Evolutionary conservation across 35 echinoderm and acorn worm genomes (phyloP), one percentile per base, ranked within the genome.

Genomic region (Apostichopus parvimensis): DNA sequence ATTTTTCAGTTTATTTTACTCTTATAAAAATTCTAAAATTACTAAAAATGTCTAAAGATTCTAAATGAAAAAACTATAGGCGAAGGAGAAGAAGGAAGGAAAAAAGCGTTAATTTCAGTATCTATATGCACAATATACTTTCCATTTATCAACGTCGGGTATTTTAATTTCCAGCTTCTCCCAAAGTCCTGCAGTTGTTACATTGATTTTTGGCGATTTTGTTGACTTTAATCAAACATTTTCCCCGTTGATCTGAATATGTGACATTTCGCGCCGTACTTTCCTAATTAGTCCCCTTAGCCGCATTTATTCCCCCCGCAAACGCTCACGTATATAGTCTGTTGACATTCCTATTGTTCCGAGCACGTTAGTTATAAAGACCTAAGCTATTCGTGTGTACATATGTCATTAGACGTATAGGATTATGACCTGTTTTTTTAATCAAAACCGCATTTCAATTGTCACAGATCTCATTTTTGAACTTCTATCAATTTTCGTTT

Each of bases 381-480:
- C 17, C 71, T 75, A 75, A 22, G 71, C 71, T 75, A 75, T 22
- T 18, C 71, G 20, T 75, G 71, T 75, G 71, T 75, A 75, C 71
- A 75, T 75, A 75, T 75, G 71, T 75, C n/a, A 75, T 75, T 75
- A 75, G 4, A 80, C 78, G 52, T 84, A 58, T 20, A 58, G 81
- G 81, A 84, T 84, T 84, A 84, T 84, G 81, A 84, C 81, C 81
- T 23, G 81, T 84, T 84, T 45, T 45, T 45, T 84, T 84, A 84
- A 84, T 84, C 34, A 84, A 84, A 84, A 84, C 81, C 57, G 71
- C 17, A 75, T 75, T 75, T 75, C 71, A 75, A 75, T 75, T 75
- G 71, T 75, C 71, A 22, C 17, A 18, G 7, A 75, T 75, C n/a
- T 75, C 6, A 7, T 22, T 75, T 6, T n/a, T 75, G 12, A 18